Conservation (phyloP, 2,113 vertebrate genomes). For the Tupaia chinensis region DNA sequence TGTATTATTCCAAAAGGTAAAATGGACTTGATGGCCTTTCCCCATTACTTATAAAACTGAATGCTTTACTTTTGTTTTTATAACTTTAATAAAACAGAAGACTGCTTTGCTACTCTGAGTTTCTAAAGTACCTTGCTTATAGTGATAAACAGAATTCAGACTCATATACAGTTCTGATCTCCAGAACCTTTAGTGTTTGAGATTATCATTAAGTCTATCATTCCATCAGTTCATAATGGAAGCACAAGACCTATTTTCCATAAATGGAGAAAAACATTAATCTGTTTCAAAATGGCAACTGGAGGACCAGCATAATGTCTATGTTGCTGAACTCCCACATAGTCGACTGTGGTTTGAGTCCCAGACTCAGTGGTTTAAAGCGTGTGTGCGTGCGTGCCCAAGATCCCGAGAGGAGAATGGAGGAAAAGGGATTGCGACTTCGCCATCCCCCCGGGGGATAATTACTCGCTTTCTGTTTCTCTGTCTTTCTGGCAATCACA, state of each 20-base stretch:
- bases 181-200: neutral
- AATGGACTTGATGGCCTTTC: neutral
- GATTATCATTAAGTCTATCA: neutral
- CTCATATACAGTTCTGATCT: neutral
- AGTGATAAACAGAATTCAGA: neutral
- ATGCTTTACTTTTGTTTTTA: neutral
- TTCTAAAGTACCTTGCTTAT: neutral
- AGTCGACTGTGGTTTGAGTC: too few species aligned
- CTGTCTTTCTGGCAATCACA: too few species aligned
- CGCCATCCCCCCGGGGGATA: too few species aligned
- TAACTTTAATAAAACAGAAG: neutral
- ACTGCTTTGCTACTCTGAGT: neutral
- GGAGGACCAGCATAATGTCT: too few species aligned
- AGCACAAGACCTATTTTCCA: neutral
- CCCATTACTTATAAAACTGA: neutral
- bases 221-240: neutral
- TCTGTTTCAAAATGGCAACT: neutral
- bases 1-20: neutral
- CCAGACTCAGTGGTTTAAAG: too few species aligned
- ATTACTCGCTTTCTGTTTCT: too few species aligned
- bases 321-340: too few species aligned
- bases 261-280: neutral
- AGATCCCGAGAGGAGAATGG: too few species aligned
- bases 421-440: too few species aligned
- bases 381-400: too few species aligned